phyloP scores from a whole-genome alignment of 2,113 vertebrate genomes.

The Thymallus thymallus region DNA sequence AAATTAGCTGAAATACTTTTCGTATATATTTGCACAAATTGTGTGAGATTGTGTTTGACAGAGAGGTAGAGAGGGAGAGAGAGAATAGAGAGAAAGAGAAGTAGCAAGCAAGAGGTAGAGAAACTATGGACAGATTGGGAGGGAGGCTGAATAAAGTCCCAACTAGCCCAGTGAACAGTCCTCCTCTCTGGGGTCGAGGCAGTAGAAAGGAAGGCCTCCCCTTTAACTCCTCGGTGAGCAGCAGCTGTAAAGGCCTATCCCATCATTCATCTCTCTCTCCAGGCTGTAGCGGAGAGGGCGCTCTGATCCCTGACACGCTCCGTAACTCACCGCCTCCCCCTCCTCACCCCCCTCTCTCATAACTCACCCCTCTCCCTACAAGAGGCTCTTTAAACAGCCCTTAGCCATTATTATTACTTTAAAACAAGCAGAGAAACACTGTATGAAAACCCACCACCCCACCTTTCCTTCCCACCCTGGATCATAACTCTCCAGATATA shows the following conservation, averaged over 20 bases:
- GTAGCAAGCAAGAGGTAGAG: background rate
- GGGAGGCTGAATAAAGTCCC: no score
- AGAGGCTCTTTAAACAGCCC: background rate
- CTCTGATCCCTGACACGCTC: conserved; percentile 48
- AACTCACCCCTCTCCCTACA: background rate
- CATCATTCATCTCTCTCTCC: conserved; percentile 52
- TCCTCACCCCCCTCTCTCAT: conserved; percentile 4
- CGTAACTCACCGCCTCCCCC: conserved; percentile 58
- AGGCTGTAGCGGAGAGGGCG: conserved; percentile 32
- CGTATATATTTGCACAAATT: no score
- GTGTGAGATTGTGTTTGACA: background rate
- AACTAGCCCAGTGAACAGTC: background rate
- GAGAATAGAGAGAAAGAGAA: background rate
- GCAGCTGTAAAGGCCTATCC: conserved; percentile 35
- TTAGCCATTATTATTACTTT: conserved; percentile 16
- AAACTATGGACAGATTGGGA: no score
- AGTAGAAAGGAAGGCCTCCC: background rate
- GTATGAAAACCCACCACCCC: conserved; percentile 16
- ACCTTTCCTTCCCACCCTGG: conserved; percentile 9
- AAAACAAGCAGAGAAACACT: conserved; percentile 44
- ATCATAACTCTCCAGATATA: background rate
- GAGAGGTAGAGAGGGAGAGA: conserved; percentile 17
- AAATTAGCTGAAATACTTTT: no score
- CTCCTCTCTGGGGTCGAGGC: background rate
- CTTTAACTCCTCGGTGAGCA: conserved; percentile 34